A percentile compares a stretch with the other conserved stretches of the same genome.
phyloP scores from a whole-genome alignment of 2,797 vertebrate species.

The Trachops cirrhosus region DNA sequence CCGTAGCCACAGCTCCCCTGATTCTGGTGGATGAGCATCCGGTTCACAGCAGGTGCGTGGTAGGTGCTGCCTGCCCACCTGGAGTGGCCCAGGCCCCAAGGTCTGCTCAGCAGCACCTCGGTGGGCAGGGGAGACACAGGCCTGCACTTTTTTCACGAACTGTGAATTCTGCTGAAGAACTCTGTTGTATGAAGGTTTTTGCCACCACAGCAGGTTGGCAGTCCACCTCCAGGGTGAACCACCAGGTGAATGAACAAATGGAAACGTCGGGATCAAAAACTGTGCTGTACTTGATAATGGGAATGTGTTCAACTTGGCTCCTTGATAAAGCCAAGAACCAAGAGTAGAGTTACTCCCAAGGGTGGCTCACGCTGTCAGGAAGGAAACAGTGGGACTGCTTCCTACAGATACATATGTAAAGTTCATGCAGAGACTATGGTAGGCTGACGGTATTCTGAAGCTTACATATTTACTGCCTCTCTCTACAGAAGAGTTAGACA shows the following conservation, averaged over 20 bases:
- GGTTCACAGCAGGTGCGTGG: background rate
- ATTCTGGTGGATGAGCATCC: fast-evolving
- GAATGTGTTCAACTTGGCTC: background rate
- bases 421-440: background rate
- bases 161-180: background rate
- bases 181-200: background rate
- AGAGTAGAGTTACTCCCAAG: background rate
- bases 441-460: background rate
- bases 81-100: no score
- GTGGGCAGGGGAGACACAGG: background rate
- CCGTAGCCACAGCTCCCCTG: background rate
- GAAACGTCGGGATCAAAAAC: background rate
- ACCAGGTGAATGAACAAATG: background rate
- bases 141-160: background rate
- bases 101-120: background rate
- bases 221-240: background rate
- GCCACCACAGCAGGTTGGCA: background rate
- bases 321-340: background rate
- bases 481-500: background rate
- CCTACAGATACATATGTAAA: background rate
- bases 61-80: background rate
- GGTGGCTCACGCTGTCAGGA: background rate
- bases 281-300: background rate
- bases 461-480: background rate
- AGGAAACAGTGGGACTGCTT: background rate